A percentile compares a stretch with the other conserved stretches of the same genome.
Conservation (phyloP, 2,113 vertebrate species). For the Cephalopholis sonnerati region DNA sequence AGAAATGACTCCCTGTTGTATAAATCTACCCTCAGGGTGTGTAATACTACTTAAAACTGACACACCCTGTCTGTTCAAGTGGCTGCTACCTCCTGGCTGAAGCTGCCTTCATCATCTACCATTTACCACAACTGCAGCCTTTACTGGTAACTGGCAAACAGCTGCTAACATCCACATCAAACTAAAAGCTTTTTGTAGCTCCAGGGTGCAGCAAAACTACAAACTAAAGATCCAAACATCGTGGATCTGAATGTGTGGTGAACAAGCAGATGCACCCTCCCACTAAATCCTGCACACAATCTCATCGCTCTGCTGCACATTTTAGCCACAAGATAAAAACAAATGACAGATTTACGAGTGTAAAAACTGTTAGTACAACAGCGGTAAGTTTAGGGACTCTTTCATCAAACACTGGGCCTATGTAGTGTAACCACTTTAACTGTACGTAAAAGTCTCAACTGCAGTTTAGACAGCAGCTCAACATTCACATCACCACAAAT, state of each 20-base stretch:
- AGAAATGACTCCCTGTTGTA: background rate
- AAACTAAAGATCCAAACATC: background rate
- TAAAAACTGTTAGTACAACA: constrained; percentile 1
- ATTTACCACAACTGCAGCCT: background rate
- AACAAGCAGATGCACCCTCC: background rate
- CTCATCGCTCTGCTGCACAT: background rate
- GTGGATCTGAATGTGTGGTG: background rate
- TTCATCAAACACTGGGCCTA: background rate
- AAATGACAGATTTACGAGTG: background rate
- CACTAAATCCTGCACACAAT: background rate
- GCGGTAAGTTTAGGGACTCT: background rate
- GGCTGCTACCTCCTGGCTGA: constrained; percentile 10
- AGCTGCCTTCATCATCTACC: background rate
- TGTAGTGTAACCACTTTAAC: background rate
- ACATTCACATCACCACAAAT: background rate
- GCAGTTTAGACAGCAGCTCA: no score
- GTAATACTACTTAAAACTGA: constrained; percentile 16
- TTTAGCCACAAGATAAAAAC: background rate
- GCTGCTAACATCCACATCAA: background rate
- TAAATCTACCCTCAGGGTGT: constrained; percentile 10
- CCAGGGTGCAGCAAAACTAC: background rate
- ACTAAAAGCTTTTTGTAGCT: background rate
- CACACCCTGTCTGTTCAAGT: constrained; percentile 26
- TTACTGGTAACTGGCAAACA: background rate
- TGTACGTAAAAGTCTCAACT: background rate